These are phyloP conservation scores for Sylvilagus floridanus DNA, from an alignment of 2,797 vertebrate genomes.

Conservation along the genomic window DNA sequence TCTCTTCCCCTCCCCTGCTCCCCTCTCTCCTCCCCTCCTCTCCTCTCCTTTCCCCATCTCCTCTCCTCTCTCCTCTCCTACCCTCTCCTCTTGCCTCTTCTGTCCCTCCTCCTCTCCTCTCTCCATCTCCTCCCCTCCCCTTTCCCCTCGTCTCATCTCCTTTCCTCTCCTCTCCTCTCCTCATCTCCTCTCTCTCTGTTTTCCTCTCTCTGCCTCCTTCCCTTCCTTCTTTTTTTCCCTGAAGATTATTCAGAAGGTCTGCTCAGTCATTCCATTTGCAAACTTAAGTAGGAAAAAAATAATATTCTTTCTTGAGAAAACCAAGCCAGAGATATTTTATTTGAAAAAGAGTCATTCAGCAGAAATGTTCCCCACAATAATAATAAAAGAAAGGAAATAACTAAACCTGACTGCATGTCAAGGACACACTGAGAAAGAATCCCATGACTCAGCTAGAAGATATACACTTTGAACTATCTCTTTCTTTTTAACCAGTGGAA, in stretches of 20 bases:
- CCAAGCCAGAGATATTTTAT: neutral
- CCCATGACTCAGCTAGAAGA: slow-evolving; percentile 55
- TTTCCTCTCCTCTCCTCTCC: fast-evolving
- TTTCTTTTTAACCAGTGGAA: slow-evolving; percentile 53
- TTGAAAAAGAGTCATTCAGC: slow-evolving; percentile 52
- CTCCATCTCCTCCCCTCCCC: fast-evolving
- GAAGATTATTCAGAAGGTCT: neutral
- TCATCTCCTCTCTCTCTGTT: fast-evolving
- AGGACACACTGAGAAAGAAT: slow-evolving; percentile 46
- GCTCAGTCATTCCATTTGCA: neutral
- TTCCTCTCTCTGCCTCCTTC: fast-evolving
- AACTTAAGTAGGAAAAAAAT: neutral
- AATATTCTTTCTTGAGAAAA: slow-evolving; percentile 55
- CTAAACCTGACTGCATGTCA: neutral
- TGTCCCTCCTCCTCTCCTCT: too few species aligned
- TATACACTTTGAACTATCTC: neutral
- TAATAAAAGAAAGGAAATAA: slow-evolving; percentile 41
- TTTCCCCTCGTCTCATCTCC: fast-evolving
- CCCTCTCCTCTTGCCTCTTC: fast-evolving
- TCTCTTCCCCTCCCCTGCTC: fast-evolving
- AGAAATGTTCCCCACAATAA: slow-evolving; percentile 50
- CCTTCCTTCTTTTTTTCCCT: slow-evolving; percentile 81
- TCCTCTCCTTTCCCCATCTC: too few species aligned
- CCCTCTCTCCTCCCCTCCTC: too few species aligned
- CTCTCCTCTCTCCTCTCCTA: too few species aligned